Conservation (phyloP, 2,113 vertebrate genomes). For the Gymnorhina tibicen region DNA sequence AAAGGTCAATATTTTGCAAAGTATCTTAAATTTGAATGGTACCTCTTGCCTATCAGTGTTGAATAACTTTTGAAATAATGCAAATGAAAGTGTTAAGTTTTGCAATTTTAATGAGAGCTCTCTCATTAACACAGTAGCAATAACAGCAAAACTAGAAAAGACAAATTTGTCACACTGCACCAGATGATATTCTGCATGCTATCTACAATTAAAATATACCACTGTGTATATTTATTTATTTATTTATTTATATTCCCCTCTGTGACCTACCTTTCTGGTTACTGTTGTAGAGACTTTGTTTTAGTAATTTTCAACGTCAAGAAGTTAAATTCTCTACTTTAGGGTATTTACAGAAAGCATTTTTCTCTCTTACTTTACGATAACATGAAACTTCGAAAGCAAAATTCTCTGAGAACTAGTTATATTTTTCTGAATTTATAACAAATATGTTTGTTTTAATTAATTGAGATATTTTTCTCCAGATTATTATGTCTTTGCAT, state of each 20-base stretch:
- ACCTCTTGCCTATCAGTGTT: background rate
- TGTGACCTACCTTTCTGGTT: background rate
- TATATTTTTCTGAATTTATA: background rate
- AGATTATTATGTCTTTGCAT: background rate
- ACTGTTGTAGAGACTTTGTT: background rate
- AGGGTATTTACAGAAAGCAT: background rate
- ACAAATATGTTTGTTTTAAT: background rate
- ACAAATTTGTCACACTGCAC: background rate
- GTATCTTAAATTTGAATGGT: background rate
- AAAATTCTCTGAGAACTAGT: background rate
- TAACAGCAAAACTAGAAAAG: background rate
- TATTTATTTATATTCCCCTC: background rate
- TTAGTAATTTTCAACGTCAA: background rate
- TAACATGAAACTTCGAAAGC: background rate
- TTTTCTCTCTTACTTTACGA: background rate
- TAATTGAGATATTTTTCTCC: background rate
- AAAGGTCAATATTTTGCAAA: background rate
- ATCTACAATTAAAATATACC: background rate
- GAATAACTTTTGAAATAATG: background rate
- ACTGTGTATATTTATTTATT: background rate
- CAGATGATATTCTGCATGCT: background rate
- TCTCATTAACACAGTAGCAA: background rate
- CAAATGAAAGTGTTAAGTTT: background rate
- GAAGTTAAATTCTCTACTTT: background rate
- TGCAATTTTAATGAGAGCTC: background rate